Base-by-base conservation (phyloP, 2,888 invertebrate genomes). In the Lobophora halterata region DNA sequence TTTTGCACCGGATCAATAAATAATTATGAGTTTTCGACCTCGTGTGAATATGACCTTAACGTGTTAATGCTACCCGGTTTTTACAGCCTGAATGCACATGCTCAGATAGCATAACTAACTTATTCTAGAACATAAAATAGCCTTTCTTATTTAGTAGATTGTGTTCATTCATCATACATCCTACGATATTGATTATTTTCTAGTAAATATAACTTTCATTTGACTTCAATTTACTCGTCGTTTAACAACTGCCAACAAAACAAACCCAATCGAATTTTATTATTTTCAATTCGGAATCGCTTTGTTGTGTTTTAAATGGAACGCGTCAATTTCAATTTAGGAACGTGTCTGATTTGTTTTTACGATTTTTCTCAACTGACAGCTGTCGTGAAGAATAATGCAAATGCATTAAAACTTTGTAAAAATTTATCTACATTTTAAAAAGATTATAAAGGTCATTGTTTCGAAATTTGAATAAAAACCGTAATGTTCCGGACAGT, bases 251-350 rank as follows among this genome's bases (percentile, higher is more conserved):
- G 19, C 40, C 44, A 53, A 58, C 59, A 62, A 60, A 57, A 50
- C 56, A 31, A 49, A 47, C 58, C 71, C 77, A 78, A 82, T 81
- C 73, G 65, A 65, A 71, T 71, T 79, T 70, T 61, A 80, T 82
- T 80, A 74, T 76, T 79, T 74, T 73, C 73, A 80, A 85, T 81
- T 80, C 62, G 57, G 61, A 56, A 59, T 61, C 60, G 56, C 63
- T 65, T 65, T 67, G 61, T 82, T 72, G 78, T 83, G 79, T 80
- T 83, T 81, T 79, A 78, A 85, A 81, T 78, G 75, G 79, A 76
- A 78, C 79, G 74, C 80, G 86, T 85, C 85, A 79, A 74, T 83
- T 78, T 82, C 72, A 85, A 85, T 85, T 80, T 71, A 47, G 60
- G 62, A 69, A 69, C 72, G 73, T 61, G 68, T 51, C 62, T 61